Evolutionary conservation across 1,140 invertebrate species (phyloP), one percentile per base, ranked within the genome.

Genomic region (Pogonomyrmex barbatus): DNA sequence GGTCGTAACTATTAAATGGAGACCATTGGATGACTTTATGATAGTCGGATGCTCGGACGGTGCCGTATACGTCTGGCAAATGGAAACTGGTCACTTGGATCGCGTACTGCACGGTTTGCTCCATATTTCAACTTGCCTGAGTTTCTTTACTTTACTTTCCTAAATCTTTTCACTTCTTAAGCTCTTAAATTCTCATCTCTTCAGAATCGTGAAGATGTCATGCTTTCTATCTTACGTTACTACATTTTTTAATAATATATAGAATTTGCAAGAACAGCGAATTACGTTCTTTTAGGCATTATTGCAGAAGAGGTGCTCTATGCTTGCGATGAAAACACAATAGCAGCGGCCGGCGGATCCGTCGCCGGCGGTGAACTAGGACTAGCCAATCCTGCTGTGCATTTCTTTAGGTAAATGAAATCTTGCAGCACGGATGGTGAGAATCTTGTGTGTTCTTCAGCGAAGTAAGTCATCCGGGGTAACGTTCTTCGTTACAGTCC

Each of bases 51-150:
- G 99, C 93, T 98, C 98, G 12, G 99, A 99, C 95, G 99, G 99
- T 17, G 98, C 98, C 6, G 98, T 99, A 10, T 99, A 99, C 94
- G 98, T 99, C 1, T 99, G 99, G 99, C 99, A 99, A 96, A 99
- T 99, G 99, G 99, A 99, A 95, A 99, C 99, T 63, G 99, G 98
- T 2, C 99, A 99, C 94, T 94, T 99, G 82, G 99, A 99, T 95
- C 96, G 99, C 68, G 99, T 99, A 39, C 95, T 99, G 0, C 98
- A 99, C 94, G 97, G 97, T 97, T 78, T 62, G 10, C 30, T 58
- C 14, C 36, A 65, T 78, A 14, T 56, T 24, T 58, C 4, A 73
- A 4, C 36, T 2, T 56, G 24, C 24, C 17, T 2, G 24, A 73
- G 6, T 24, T 75, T 78, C 30, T 33, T 50, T 2, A 6, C n/a